These are phyloP conservation scores for Baryphthengus martii DNA, from an alignment of 2,113 vertebrate species.

Conservation along the genomic window DNA sequence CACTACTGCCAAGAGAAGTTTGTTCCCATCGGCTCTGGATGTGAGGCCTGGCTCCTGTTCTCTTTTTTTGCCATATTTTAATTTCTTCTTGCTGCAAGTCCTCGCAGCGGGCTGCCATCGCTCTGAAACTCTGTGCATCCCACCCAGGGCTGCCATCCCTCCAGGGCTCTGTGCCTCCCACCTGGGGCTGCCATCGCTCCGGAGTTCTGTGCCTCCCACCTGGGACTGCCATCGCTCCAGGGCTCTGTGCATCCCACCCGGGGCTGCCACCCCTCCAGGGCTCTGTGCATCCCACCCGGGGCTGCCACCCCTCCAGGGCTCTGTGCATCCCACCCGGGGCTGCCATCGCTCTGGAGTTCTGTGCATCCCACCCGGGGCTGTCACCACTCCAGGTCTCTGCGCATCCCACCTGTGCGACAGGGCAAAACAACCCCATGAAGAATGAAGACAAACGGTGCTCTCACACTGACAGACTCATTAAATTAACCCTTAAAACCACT, in stretches of 20 bases:
- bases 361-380: accelerated
- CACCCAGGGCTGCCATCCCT: not conserved
- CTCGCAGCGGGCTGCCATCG: accelerated
- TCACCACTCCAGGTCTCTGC: accelerated
- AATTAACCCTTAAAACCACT: not conserved
- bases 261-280: too few species aligned
- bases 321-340: accelerated
- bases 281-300: not conserved
- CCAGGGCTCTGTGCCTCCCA: accelerated
- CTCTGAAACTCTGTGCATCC: not conserved
- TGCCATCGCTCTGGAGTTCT: not conserved
- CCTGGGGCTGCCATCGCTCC: not conserved
- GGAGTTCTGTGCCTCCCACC: not conserved
- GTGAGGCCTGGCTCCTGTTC: not conserved
- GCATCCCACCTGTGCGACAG: accelerated
- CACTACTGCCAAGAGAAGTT: not conserved
- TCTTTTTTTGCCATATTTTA: not conserved
- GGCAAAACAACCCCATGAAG: not conserved
- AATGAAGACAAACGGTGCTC: not conserved
- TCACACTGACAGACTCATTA: accelerated
- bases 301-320: accelerated
- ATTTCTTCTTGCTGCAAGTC: accelerated
- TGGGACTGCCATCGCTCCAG: not conserved
- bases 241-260: not conserved
- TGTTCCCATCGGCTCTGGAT: not conserved